These are phyloP conservation scores for Drosophila mayaguana DNA, from an alignment of 2,888 invertebrate species.

Conservation along the genomic window DNA sequence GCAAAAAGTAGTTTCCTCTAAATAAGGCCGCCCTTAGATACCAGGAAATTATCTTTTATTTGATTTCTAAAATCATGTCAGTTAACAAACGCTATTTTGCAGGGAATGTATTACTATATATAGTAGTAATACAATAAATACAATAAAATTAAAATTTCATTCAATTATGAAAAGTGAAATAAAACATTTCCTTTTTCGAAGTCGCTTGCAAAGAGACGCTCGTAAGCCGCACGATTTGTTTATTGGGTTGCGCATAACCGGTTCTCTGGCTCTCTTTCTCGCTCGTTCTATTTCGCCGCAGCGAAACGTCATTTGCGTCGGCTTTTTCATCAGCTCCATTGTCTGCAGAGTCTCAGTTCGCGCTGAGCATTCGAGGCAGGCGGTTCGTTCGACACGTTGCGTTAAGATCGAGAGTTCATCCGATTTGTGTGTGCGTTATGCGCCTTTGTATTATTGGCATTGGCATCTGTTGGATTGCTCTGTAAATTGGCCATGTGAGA, in stretches of 20 bases:
- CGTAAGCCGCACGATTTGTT: constrained; percentile 21
- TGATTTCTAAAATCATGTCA: background rate
- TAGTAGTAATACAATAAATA: background rate
- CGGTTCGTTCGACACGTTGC: constrained; percentile 43
- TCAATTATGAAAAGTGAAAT: background rate
- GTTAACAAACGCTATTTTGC: background rate
- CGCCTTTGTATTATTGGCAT: constrained; percentile 16
- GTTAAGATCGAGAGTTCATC: constrained; percentile 5
- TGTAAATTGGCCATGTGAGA: constrained; percentile 61
- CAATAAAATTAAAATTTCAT: background rate
- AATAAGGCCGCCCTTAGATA: background rate
- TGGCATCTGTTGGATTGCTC: constrained; percentile 29
- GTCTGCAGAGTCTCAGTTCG: constrained; percentile 50
- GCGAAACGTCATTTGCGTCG: constrained; percentile 3
- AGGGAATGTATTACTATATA: background rate
- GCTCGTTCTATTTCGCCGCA: constrained; percentile 42
- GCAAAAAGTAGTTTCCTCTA: background rate
- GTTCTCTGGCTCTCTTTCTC: constrained; percentile 34
- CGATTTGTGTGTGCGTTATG: constrained; percentile 33
- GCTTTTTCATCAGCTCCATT: constrained; percentile 8
- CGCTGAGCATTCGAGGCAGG: constrained; percentile 57
- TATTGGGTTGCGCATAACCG: constrained; percentile 58
- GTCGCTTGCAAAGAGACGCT: background rate
- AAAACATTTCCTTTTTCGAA: background rate
- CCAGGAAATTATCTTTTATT: background rate